These are phyloP conservation scores for Phenganax marumi DNA, from an alignment of 92 coral and sea anemone genomes.

Conservation along the genomic window DNA sequence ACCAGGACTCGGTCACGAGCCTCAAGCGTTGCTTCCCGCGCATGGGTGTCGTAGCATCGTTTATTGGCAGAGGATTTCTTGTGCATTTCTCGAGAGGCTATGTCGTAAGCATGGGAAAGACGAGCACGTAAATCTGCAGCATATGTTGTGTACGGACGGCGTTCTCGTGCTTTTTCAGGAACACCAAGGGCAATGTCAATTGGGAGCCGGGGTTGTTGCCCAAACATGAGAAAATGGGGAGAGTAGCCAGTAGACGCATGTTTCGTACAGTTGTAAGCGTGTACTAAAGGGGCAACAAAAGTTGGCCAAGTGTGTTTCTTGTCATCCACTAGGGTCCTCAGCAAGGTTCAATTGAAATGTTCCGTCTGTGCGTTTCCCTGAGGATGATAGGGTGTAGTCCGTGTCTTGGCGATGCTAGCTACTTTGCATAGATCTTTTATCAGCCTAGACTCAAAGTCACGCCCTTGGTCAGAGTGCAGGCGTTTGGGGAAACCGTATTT, in stretches of 20 bases:
- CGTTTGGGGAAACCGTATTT: constrained; percentile 53
- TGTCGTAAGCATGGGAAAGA: constrained; percentile 17
- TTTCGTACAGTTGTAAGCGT: constrained; percentile 53
- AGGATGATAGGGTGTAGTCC: constrained; percentile 57
- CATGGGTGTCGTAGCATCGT: constrained; percentile 1
- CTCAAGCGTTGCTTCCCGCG: not conserved
- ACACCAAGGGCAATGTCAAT: not conserved
- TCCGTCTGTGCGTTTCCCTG: constrained; percentile 57
- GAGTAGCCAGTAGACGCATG: constrained; percentile 46
- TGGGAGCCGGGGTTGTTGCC: constrained; percentile 18
- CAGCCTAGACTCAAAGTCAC: constrained; percentile 36
- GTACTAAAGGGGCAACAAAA: constrained; percentile 50
- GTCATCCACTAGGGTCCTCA: too few species aligned
- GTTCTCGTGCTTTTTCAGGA: not conserved
- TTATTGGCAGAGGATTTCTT: not conserved
- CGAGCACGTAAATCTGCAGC: constrained; percentile 28
- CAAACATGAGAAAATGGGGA: constrained; percentile 46
- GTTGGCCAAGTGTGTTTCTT: constrained; percentile 55
- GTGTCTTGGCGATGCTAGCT: constrained; percentile 40
- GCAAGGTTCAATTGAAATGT: constrained; percentile 37
- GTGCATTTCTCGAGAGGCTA: constrained; percentile 15
- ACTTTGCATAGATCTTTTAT: constrained; percentile 38
- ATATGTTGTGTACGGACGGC: constrained; percentile 28
- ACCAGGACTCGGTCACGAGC: constrained; percentile 31
- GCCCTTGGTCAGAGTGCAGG: constrained; percentile 52